Evolutionary conservation across 2,888 invertebrate genomes (phyloP).

Genomic region (Psylliodes chrysocephalus): DNA sequence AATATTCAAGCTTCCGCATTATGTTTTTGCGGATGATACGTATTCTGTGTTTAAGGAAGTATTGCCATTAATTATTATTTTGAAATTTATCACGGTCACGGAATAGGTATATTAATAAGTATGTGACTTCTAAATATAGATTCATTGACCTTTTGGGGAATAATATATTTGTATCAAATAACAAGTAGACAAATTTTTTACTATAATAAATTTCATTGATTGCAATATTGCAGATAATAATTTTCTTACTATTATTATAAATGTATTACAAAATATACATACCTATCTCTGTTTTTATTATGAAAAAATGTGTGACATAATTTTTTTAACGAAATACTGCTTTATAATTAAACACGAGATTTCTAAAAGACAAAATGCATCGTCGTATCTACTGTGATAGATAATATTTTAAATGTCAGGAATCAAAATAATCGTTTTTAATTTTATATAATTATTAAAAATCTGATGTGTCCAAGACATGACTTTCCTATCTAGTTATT

Average conservation of each 20-base stretch:
- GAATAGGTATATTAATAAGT: background rate
- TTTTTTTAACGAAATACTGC: too few species aligned
- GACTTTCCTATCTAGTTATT: too few species aligned
- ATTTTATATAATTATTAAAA: too few species aligned
- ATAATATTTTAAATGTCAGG: too few species aligned
- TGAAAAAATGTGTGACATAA: too few species aligned
- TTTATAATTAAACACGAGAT: too few species aligned
- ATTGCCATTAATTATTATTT: background rate
- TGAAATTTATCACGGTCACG: background rate
- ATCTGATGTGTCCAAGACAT: too few species aligned
- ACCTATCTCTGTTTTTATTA: too few species aligned
- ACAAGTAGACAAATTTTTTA: background rate
- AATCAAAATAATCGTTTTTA: too few species aligned
- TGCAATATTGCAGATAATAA: background rate
- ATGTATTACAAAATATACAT: background rate
- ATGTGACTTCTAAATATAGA: background rate
- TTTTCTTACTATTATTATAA: background rate
- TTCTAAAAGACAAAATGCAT: too few species aligned
- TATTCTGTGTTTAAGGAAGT: background rate
- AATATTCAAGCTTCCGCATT: background rate
- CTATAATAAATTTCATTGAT: background rate
- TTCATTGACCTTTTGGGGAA: slow-evolving; percentile 2
- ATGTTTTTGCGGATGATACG: background rate
- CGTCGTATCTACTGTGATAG: too few species aligned
- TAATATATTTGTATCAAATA: background rate